Evolutionary conservation across 1,140 invertebrate species (phyloP).

Genomic region (Drosophila dunni): DNA sequence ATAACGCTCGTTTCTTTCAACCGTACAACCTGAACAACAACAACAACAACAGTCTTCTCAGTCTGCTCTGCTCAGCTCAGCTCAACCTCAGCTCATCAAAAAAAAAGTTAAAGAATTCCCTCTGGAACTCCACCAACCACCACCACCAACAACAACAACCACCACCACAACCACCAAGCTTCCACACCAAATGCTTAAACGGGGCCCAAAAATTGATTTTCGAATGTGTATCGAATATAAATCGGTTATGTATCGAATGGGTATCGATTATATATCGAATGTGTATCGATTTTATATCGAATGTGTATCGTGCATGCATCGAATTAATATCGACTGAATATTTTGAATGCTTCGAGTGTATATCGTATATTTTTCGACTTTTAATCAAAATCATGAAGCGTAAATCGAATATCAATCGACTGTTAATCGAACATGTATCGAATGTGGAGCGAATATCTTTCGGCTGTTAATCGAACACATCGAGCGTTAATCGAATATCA

Average conservation of each 20-base stretch:
- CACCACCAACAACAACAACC: constrained; percentile 26
- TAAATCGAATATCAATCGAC: not conserved
- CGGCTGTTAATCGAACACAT: too few species aligned
- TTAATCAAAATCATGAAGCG: too few species aligned
- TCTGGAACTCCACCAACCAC: constrained; percentile 33
- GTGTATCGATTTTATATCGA: too few species aligned
- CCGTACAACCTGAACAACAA: constrained; percentile 20
- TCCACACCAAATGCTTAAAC: constrained; percentile 46
- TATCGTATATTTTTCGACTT: too few species aligned
- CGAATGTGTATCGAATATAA: not conserved
- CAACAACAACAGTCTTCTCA: constrained; percentile 40
- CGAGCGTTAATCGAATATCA: too few species aligned
- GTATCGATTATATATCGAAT: too few species aligned
- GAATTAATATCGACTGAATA: too few species aligned
- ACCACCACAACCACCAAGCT: constrained; percentile 28
- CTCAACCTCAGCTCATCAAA: constrained; percentile 24
- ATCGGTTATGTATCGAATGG: too few species aligned
- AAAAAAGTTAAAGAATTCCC: constrained; percentile 14
- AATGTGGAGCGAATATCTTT: not conserved
- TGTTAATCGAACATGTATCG: not conserved
- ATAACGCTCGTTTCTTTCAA: constrained; percentile 12
- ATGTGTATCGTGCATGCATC: too few species aligned
- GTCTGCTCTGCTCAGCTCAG: constrained; percentile 50
- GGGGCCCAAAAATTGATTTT: constrained; percentile 16
- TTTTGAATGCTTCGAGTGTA: too few species aligned